These are phyloP conservation scores for Peribatodes rhomboidaria DNA, from an alignment of 2,888 invertebrate species.

Conservation along the genomic window DNA sequence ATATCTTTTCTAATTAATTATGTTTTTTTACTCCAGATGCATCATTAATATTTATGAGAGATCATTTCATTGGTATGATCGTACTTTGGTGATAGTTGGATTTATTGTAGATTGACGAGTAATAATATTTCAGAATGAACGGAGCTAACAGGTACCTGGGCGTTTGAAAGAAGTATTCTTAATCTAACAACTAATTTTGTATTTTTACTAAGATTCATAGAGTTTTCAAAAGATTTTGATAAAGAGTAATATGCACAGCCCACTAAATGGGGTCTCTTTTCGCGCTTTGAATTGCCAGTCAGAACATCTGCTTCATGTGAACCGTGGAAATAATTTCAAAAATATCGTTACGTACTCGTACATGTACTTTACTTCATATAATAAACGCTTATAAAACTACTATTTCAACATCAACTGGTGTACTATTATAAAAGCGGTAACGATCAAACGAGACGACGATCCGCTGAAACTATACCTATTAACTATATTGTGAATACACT, in stretches of 20 bases:
- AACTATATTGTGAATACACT: background rate
- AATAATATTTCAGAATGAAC: background rate
- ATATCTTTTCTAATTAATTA: background rate
- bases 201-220: too few species aligned
- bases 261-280: too few species aligned
- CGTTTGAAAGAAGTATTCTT: background rate
- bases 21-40: background rate
- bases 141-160: too few species aligned
- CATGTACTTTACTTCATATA: background rate
- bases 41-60: conserved; percentile 5
- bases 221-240: too few species aligned
- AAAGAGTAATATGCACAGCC: too few species aligned
- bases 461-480: conserved; percentile 8
- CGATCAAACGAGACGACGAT: background rate
- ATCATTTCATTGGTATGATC: conserved; percentile 14
- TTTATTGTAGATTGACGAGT: background rate
- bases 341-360: background rate
- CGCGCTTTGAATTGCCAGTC: too few species aligned
- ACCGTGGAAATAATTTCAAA: too few species aligned
- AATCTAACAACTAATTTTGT: too few species aligned
- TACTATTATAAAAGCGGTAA: background rate
- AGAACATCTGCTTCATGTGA: too few species aligned
- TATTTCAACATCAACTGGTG: conserved; percentile 5
- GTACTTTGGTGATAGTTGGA: conserved; percentile 3
- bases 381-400: conserved; percentile 7